These are phyloP conservation scores for Pithecia hirsuta DNA, from an alignment of 2,797 vertebrate genomes.

Conservation along the genomic window DNA sequence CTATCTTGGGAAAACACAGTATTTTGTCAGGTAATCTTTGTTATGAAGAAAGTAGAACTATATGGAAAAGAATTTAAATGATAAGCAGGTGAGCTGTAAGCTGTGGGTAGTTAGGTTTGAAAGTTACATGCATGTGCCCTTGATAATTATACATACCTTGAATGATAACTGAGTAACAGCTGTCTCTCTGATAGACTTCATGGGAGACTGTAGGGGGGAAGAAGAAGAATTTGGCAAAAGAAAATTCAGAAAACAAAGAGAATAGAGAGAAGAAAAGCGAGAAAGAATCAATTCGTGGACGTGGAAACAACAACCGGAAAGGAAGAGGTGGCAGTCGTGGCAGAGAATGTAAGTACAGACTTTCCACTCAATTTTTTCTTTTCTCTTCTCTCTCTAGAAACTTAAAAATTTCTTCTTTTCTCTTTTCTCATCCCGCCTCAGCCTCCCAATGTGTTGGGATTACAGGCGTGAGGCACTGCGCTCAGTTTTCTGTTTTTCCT, in stretches of 20 bases:
- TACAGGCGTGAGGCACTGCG: background rate
- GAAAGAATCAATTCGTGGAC: conserved; percentile 91
- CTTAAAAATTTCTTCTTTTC: background rate
- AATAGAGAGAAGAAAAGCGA: conserved; percentile 95
- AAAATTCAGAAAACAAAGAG: conserved; percentile 95
- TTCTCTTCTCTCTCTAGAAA: background rate
- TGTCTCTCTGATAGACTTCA: conserved; percentile 89
- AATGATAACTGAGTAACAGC: conserved; percentile 1
- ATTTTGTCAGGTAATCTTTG: background rate
- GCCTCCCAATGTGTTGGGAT: background rate
- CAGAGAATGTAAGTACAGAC: conserved; percentile 87
- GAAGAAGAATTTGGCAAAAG: conserved; percentile 95
- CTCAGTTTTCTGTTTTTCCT: background rate
- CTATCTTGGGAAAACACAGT: background rate
- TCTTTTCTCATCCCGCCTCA: background rate
- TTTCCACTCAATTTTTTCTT: background rate
- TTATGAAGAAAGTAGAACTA: background rate
- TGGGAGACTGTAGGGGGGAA: conserved; percentile 98
- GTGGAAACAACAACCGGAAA: conserved; percentile 88
- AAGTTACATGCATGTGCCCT: background rate
- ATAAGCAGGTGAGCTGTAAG: background rate
- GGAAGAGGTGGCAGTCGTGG: conserved; percentile 91
- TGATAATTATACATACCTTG: background rate
- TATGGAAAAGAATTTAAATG: conserved; percentile 35
- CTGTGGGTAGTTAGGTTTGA: background rate